These are phyloP conservation scores for Beris morrisii DNA, from an alignment of 2,888 invertebrate genomes.

Conservation along the genomic window DNA sequence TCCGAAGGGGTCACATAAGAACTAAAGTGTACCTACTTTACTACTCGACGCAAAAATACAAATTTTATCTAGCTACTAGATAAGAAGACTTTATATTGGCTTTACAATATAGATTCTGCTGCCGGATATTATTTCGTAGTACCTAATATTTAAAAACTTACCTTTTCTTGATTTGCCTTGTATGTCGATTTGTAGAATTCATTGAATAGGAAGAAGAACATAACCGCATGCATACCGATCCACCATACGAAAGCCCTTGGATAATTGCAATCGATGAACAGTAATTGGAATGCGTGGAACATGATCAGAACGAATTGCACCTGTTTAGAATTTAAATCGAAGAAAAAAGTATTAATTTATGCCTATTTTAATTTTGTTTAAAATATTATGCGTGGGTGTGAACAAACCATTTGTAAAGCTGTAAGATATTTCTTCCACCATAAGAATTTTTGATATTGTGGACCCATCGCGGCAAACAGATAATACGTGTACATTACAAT, in stretches of 20 bases:
- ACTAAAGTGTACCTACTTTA: no score
- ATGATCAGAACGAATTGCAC: constrained; percentile 88
- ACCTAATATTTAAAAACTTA: constrained; percentile 43
- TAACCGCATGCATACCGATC: constrained; percentile 93
- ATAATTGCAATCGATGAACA: constrained; percentile 90
- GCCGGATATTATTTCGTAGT: no score
- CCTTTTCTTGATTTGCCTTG: constrained; percentile 53
- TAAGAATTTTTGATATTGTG: constrained; percentile 78
- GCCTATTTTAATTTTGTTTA: constrained; percentile 13
- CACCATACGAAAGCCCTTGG: constrained; percentile 93
- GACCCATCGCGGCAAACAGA: constrained; percentile 88
- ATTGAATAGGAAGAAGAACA: constrained; percentile 94
- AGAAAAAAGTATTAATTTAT: neutral
- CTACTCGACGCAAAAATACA: no score
- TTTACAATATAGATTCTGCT: no score
- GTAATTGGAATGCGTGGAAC: constrained; percentile 88
- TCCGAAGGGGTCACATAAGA: no score
- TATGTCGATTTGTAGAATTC: constrained; percentile 90
- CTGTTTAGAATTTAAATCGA: constrained; percentile 53
- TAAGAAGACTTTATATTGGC: no score
- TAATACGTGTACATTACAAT: constrained; percentile 96
- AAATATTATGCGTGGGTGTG: neutral
- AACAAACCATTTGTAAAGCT: constrained; percentile 81
- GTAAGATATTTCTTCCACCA: constrained; percentile 98
- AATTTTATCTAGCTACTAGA: no score